Conservation (phyloP, 1,140 invertebrate genomes). For the Melitaea cinxia region DNA sequence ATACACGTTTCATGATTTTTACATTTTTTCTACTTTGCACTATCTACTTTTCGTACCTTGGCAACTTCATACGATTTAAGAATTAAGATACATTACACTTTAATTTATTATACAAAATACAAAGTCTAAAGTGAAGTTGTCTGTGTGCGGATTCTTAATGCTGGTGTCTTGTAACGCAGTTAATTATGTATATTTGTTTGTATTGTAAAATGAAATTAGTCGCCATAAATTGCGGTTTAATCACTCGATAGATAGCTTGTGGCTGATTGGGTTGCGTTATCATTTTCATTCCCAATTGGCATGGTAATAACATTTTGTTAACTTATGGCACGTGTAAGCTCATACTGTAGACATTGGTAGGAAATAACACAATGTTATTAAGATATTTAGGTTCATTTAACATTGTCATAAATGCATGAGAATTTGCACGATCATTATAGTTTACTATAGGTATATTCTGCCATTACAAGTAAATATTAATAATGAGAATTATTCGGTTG, state of each 20-base stretch:
- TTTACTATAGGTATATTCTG: too few species aligned
- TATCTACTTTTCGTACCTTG: slow-evolving; percentile 48
- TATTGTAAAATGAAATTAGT: slow-evolving; percentile 52
- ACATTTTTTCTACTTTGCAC: slow-evolving; percentile 36
- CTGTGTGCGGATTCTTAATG: slow-evolving; percentile 45
- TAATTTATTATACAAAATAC: background rate
- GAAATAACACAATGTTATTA: slow-evolving; percentile 31
- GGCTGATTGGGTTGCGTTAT: slow-evolving; percentile 66
- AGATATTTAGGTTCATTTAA: slow-evolving; percentile 51
- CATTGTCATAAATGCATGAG: slow-evolving; percentile 57
- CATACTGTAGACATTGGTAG: slow-evolving; percentile 32
- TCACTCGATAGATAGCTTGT: slow-evolving; percentile 65
- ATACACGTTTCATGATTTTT: slow-evolving; percentile 13
- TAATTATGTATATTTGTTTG: slow-evolving; percentile 53
- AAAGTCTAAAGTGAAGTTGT: slow-evolving; percentile 41
- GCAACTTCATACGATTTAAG: slow-evolving; percentile 39
- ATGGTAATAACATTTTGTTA: slow-evolving; percentile 48
- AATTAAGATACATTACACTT: background rate
- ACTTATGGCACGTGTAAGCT: slow-evolving; percentile 43
- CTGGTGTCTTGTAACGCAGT: slow-evolving; percentile 51
- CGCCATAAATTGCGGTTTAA: slow-evolving; percentile 47
- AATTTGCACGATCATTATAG: slow-evolving; percentile 49
- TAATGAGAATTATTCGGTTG: background rate
- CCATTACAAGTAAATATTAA: too few species aligned
- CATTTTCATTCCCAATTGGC: slow-evolving; percentile 66